A percentile compares a stretch with the other conserved stretches of the same genome.
Conservation (phyloP, 2,888 invertebrate species). For the Pollenia amentaria region DNA sequence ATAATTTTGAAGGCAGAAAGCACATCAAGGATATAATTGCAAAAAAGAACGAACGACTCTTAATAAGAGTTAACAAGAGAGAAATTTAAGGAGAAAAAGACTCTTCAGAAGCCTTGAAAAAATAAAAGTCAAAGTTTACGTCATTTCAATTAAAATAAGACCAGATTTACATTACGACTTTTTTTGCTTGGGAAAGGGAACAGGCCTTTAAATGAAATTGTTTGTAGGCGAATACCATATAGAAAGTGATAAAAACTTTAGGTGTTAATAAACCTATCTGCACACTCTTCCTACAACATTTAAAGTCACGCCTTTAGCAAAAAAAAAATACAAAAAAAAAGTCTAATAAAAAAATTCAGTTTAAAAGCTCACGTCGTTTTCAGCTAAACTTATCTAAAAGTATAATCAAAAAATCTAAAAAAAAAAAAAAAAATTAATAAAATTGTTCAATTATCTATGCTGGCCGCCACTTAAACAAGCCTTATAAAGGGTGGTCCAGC, state of each 20-base stretch:
- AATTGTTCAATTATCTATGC: not conserved
- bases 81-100: not conserved
- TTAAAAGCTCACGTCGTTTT: too few species aligned
- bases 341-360: too few species aligned
- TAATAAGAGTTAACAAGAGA: not conserved
- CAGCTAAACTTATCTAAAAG: not conserved
- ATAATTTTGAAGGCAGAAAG: not conserved
- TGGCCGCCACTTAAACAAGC: not conserved
- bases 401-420: slow-evolving; percentile 14
- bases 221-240: too few species aligned
- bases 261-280: too few species aligned
- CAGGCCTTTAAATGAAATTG: too few species aligned
- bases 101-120: not conserved
- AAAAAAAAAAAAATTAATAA: slow-evolving; percentile 17
- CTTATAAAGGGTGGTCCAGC: too few species aligned
- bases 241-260: too few species aligned
- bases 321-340: too few species aligned
- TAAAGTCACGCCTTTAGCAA: too few species aligned
- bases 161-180: too few species aligned
- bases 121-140: not conserved
- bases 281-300: too few species aligned
- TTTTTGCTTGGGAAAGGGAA: too few species aligned
- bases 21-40: not conserved
- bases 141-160: not conserved
- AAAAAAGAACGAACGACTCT: not conserved